Evolutionary conservation across 2,797 vertebrate genomes (phyloP).

Genomic region (Meriones psammophilus): DNA sequence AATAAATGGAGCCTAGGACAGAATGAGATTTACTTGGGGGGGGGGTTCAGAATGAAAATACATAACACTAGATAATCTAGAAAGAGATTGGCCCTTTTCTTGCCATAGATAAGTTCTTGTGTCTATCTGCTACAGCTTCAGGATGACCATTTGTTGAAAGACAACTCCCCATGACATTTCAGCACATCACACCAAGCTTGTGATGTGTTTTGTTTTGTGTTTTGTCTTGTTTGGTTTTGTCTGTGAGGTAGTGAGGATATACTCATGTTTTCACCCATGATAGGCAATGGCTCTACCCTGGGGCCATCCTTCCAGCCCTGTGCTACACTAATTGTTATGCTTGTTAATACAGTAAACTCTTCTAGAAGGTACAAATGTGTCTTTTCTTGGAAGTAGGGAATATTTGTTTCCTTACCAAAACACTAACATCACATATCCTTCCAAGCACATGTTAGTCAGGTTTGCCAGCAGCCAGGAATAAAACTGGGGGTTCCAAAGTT

Average conservation of each 20-base stretch:
- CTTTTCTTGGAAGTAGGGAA: background rate
- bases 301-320: background rate
- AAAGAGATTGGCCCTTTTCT: background rate
- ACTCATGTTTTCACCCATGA: background rate
- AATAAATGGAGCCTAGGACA: background rate
- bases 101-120: background rate
- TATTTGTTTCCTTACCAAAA: slow-evolving; percentile 7
- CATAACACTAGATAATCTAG: background rate
- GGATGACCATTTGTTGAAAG: background rate
- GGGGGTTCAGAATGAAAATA: slow-evolving; percentile 5
- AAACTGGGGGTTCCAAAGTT: background rate
- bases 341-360: background rate
- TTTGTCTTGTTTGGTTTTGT: background rate
- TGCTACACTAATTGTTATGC: background rate
- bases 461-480: background rate
- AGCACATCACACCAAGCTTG: background rate
- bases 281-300: background rate
- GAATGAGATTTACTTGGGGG: background rate
- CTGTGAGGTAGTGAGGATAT: too few species aligned
- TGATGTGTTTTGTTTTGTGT: background rate
- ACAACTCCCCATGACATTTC: background rate
- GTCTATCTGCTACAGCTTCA: background rate
- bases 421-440: background rate
- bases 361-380: background rate
- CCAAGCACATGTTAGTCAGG: background rate